phyloP scores from a whole-genome alignment of 2,797 vertebrate species.

The Sarcoramphus papa region DNA sequence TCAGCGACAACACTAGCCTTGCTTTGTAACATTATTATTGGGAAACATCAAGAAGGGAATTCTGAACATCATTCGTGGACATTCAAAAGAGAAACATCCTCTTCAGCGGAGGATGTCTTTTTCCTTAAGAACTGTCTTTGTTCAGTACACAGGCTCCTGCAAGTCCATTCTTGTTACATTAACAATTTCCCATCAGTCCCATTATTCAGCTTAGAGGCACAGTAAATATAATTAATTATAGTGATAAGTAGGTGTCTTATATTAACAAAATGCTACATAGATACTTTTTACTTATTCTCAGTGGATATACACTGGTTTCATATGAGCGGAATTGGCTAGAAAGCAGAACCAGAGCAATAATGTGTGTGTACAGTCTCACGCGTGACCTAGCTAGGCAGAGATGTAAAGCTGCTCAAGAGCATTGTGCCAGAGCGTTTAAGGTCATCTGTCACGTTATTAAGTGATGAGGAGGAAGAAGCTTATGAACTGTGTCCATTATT shows the following conservation, averaged over 20 bases:
- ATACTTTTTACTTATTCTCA: not conserved
- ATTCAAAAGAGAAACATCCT: not conserved
- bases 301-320: not conserved
- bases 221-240: conserved; percentile 10
- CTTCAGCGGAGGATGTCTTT: not conserved
- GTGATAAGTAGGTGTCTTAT: not conserved
- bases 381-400: not conserved
- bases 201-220: conserved; percentile 32
- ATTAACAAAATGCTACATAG: conserved; percentile 55
- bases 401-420: not conserved
- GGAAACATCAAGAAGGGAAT: conserved; percentile 5
- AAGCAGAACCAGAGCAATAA: conserved; percentile 11
- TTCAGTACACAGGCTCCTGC: not conserved
- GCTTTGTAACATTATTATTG: conserved; percentile 33
- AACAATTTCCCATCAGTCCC: not conserved
- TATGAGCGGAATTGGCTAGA: not conserved
- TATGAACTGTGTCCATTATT: not conserved
- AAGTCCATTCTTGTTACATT: not conserved
- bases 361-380: not conserved
- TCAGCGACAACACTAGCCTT: conserved; percentile 1
- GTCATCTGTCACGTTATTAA: not conserved
- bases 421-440: not conserved
- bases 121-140: not conserved
- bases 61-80: not conserved
- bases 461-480: not conserved